Base-by-base conservation (phyloP, 2,888 invertebrate genomes). In the Notodromas monacha region DNA sequence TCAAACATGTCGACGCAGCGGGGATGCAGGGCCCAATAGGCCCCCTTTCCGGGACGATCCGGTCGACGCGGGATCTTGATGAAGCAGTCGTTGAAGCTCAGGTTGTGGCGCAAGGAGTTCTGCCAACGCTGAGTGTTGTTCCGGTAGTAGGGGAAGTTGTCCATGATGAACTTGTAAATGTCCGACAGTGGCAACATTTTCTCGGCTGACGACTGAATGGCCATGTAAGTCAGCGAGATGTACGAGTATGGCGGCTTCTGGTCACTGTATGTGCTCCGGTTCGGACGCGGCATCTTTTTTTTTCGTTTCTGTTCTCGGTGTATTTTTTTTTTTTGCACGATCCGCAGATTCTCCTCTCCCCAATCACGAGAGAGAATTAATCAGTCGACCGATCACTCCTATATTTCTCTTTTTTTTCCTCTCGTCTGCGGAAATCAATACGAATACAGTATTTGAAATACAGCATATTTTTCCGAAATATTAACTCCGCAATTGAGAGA, bases 231-330 rank as follows among this genome's bases (percentile, higher is more conserved):
- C 39, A 96, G 57, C 29, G 89, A 84, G 47, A 96, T 96, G 55
- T 96, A 96, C 28, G 89, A 89, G 52, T 86, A 96, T 26, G 92
- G 92, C 35, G 92, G 92, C 54, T 96, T 96, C 54, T 89, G 84
- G 51, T 86, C 86, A 47, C 84, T 81, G 57, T 86, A 89, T 34
- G 79, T 76, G 53, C 84, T 84, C 42, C 84, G 66, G 44, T 84
- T 76, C 41, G 86, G 86, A 48, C 86, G 67, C 46, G 86, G 86
- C 86, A 86, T 86, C n/a, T n/a, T n/a, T n/a, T n/a, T n/a, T n/a
- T n/a, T n/a, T n/a, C n/a, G n/a, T n/a, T n/a, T n/a, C n/a, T n/a
- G n/a, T n/a, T n/a, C n/a, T n/a, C n/a, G n/a, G n/a, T n/a, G n/a
- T n/a, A n/a, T n/a, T n/a, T n/a, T n/a, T n/a, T n/a, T n/a, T n/a